Percentiles rank a stretch among this genome's conserved stretches.
phyloP scores from a whole-genome alignment of 2,888 invertebrate genomes.

The Empis livida region DNA sequence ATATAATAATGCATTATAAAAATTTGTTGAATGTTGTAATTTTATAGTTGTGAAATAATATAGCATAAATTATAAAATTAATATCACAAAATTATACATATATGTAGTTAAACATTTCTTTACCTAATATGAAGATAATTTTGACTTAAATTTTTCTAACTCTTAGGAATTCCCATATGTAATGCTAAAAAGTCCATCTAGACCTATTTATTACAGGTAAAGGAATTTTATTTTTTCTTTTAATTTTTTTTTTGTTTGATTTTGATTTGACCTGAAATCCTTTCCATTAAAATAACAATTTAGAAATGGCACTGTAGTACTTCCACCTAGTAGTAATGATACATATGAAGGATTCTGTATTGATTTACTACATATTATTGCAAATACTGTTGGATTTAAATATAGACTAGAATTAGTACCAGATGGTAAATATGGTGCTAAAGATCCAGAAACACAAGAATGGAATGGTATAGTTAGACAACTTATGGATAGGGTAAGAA shows the following conservation, averaged over 20 bases:
- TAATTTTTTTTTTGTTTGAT: too few relatives aligned
- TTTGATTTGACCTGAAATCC: too few relatives aligned
- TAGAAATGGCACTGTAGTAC: neutral
- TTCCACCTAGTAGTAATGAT: slow-evolving; percentile 33
- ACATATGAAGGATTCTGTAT: slow-evolving; percentile 63
- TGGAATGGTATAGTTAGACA: slow-evolving; percentile 70
- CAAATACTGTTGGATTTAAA: slow-evolving; percentile 50
- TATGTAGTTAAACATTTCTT: too few relatives aligned
- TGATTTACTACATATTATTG: slow-evolving; percentile 51
- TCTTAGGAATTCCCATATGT: slow-evolving; percentile 8
- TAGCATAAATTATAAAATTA: too few relatives aligned
- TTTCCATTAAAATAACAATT: too few relatives aligned
- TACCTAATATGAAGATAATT: too few relatives aligned
- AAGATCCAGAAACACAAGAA: slow-evolving; percentile 52
- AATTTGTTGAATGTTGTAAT: too few relatives aligned
- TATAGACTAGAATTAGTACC: slow-evolving; percentile 59
- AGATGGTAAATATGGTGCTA: slow-evolving; percentile 58
- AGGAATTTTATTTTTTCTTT: neutral
- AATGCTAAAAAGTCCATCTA: neutral
- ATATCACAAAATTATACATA: too few relatives aligned
- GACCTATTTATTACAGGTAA: neutral
- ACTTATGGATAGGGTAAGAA: slow-evolving; percentile 46
- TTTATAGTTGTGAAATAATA: too few relatives aligned
- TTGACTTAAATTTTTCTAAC: neutral
- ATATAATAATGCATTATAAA: too few relatives aligned